Conservation (phyloP, 2,888 invertebrate species). For the Spatulosminthurus flaviceps region DNA sequence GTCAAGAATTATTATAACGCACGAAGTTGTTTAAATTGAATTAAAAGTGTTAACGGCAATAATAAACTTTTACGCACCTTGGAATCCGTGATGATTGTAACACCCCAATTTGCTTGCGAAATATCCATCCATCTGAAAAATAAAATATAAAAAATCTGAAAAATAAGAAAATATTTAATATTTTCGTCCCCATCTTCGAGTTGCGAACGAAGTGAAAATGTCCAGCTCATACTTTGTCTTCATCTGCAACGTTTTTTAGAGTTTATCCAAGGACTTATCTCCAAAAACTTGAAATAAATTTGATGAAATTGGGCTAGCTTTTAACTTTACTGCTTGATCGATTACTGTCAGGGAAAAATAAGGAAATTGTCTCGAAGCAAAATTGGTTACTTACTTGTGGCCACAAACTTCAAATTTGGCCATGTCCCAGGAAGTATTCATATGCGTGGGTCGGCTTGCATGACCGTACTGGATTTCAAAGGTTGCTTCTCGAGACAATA, state of each 20-base stretch:
- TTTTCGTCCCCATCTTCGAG: no score
- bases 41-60: neutral
- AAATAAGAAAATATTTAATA: no score
- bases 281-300: no score
- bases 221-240: no score
- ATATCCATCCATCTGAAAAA: constrained; percentile 67
- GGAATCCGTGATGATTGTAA: constrained; percentile 68
- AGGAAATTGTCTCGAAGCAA: no score
- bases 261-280: no score
- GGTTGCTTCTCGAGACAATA: constrained; percentile 66
- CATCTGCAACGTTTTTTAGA: no score
- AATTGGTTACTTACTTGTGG: constrained; percentile 67
- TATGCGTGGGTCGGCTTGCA: constrained; percentile 67
- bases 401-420: constrained; percentile 70
- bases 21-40: neutral
- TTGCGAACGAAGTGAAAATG: no score
- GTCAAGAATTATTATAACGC: neutral
- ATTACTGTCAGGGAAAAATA: no score
- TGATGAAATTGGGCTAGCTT: no score
- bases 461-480: constrained; percentile 69
- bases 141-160: neutral
- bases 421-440: constrained; percentile 70
- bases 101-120: constrained; percentile 67
- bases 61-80: constrained; percentile 63
- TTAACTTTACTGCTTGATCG: no score